phyloP scores from a whole-genome alignment of 2,797 vertebrate species.

The Columba guinea region DNA sequence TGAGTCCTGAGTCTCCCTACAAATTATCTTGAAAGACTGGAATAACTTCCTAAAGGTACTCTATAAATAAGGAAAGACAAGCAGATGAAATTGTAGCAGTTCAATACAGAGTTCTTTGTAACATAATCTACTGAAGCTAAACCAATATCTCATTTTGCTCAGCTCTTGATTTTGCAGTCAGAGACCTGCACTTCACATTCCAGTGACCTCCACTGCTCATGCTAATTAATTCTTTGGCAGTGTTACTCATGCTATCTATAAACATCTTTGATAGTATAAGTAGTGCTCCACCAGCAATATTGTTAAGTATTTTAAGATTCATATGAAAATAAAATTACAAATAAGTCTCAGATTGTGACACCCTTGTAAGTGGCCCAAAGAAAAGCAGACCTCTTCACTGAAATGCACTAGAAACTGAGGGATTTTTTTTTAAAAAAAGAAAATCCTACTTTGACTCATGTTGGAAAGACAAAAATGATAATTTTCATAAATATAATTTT shows the following conservation, averaged over 20 bases:
- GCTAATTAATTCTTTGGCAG: constrained; percentile 51
- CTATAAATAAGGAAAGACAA: constrained; percentile 21
- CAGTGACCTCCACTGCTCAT: neutral
- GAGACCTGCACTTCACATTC: neutral
- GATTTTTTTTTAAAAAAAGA: neutral
- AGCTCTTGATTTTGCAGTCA: neutral
- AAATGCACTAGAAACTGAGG: neutral
- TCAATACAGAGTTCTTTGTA: neutral
- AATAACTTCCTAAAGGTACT: constrained; percentile 5
- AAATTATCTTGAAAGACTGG: constrained; percentile 22
- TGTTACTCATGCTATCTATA: constrained; percentile 37
- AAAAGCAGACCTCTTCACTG: neutral
- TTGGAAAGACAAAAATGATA: neutral
- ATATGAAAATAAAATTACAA: constrained; percentile 22
- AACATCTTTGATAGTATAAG: constrained; percentile 33
- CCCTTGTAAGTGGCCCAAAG: neutral
- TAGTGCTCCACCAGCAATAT: constrained; percentile 4
- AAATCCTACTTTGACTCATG: neutral
- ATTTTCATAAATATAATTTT: neutral
- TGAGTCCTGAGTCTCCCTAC: constrained; percentile 14
- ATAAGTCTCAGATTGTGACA: neutral
- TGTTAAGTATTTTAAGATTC: neutral
- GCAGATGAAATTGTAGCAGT: constrained; percentile 2
- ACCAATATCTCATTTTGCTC: neutral
- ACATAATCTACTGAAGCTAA: constrained; percentile 6